Evolutionary conservation across 2,113 vertebrate genomes (phyloP), one percentile per base, ranked within the genome.

Genomic region (Thomomys bottae): DNA sequence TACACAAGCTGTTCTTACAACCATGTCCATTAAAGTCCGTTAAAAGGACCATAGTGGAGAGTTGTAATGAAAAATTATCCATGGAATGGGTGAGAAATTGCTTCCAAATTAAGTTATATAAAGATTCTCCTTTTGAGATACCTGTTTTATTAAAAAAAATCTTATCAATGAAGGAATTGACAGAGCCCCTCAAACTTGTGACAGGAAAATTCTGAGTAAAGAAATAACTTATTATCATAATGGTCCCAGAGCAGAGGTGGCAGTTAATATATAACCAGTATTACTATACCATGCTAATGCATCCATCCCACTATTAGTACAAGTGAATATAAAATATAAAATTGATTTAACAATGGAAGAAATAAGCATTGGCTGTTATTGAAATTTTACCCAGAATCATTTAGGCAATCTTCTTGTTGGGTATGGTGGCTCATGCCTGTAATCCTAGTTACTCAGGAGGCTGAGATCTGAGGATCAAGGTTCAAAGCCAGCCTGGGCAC

Each of bases 401-500:
- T 95, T 97, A 92, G 68, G 91, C 61, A 96, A 82, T 96, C 54
- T n/a, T n/a, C n/a, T n/a, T n/a, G n/a, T n/a, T n/a, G n/a, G n/a
- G n/a, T n/a, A n/a, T n/a, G n/a, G n/a, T n/a, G n/a, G n/a, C n/a
- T n/a, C n/a, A n/a, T n/a, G n/a, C n/a, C n/a, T n/a, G n/a, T n/a
- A n/a, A n/a, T n/a, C n/a, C n/a, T n/a, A n/a, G n/a, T n/a, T n/a
- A n/a, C n/a, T n/a, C n/a, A n/a, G n/a, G n/a, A n/a, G n/a, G n/a
- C n/a, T n/a, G n/a, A n/a, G n/a, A n/a, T n/a, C n/a, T n/a, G n/a
- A n/a, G n/a, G n/a, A n/a, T n/a, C n/a, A n/a, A n/a, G n/a, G n/a
- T n/a, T n/a, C n/a, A n/a, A n/a, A n/a, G n/a, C n/a, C n/a, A n/a
- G n/a, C n/a, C n/a, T n/a, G n/a, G n/a, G n/a, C n/a, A n/a, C n/a